Conservation (phyloP, 1,140 invertebrate genomes). For the Cotesia chilonis region DNA sequence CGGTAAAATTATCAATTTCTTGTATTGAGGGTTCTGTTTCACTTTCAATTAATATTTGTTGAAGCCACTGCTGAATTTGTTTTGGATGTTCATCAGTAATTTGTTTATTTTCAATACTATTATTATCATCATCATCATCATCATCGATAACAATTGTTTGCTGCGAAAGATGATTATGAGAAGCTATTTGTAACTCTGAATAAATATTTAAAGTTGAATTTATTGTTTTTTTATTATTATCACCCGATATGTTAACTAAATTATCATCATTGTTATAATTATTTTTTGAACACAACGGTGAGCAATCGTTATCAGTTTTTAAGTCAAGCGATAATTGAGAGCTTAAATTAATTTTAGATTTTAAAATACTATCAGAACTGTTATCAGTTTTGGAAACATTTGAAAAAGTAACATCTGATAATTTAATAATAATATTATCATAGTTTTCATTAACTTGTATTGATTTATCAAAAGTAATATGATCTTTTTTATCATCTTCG, state of each 20-base stretch:
- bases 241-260: not conserved
- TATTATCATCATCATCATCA: not conserved
- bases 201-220: too few relatives aligned
- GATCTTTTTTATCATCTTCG: slow-evolving; percentile 60
- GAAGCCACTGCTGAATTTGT: slow-evolving; percentile 69
- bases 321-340: not conserved
- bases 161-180: too few relatives aligned
- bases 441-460: slow-evolving; percentile 54
- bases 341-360: not conserved
- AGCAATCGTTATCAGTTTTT: slow-evolving; percentile 10
- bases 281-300: not conserved
- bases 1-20: slow-evolving; percentile 61
- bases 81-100: slow-evolving; percentile 59
- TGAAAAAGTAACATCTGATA: slow-evolving; percentile 47
- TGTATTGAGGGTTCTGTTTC: slow-evolving; percentile 67
- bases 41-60: slow-evolving; percentile 67
- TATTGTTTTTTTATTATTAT: not conserved
- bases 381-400: not conserved
- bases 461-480: slow-evolving; percentile 66
- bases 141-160: not conserved
- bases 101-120: slow-evolving; percentile 24
- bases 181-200: too few relatives aligned
- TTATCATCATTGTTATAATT: too few relatives aligned
- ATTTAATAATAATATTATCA: slow-evolving; percentile 49
- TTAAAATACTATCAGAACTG: not conserved